Conservation (phyloP, 2,797 vertebrate genomes). For the Intellagama lesueurii region DNA sequence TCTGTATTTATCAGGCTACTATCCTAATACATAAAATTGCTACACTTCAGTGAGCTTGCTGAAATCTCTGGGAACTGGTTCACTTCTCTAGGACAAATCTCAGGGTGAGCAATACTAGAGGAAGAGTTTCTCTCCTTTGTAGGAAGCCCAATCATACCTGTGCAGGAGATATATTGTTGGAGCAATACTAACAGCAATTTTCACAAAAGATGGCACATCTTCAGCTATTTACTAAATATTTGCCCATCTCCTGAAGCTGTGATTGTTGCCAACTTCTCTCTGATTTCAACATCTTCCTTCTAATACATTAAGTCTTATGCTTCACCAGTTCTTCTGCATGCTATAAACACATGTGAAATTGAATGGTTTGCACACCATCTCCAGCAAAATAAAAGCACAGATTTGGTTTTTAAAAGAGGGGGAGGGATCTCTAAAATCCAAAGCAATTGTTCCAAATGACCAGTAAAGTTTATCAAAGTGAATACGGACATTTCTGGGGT, state of each 20-base stretch:
- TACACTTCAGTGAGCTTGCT: background rate
- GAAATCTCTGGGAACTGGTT: background rate
- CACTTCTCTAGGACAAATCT: no score
- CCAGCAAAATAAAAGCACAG: background rate
- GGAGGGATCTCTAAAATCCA: background rate
- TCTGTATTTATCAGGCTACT: background rate
- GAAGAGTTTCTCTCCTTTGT: no score
- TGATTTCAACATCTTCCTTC: background rate
- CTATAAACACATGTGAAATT: background rate
- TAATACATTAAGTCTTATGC: background rate
- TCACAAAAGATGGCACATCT: background rate
- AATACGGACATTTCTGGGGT: conserved; percentile 9
- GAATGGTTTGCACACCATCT: background rate
- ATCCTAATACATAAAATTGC: background rate
- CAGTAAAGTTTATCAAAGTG: conserved; percentile 12
- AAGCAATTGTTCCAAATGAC: background rate
- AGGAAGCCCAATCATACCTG: no score
- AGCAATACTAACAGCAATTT: background rate
- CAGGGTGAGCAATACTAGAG: no score
- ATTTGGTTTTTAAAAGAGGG: background rate
- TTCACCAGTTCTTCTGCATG: background rate
- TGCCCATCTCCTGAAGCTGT: background rate
- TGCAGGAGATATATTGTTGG: background rate
- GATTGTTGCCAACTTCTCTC: background rate
- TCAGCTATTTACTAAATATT: background rate